These are phyloP conservation scores for Epistrophe eligans DNA, from an alignment of 2,888 invertebrate species.

Conservation along the genomic window DNA sequence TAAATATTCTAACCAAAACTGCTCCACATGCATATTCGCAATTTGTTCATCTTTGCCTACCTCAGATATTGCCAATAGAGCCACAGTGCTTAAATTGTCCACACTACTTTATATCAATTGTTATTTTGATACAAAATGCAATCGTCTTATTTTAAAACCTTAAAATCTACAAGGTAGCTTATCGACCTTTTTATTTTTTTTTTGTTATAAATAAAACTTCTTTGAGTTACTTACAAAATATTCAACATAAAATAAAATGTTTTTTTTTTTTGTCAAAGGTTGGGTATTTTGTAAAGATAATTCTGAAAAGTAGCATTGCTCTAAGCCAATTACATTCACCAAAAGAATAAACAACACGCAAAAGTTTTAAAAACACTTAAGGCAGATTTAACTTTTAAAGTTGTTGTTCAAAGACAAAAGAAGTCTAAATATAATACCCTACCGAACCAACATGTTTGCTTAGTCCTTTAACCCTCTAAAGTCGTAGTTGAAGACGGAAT, in stretches of 20 bases:
- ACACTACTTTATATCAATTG: too few species aligned
- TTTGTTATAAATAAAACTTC: too few species aligned
- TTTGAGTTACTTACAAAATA: neutral
- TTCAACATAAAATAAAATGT: neutral
- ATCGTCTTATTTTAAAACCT: too few species aligned
- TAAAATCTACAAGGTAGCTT: too few species aligned
- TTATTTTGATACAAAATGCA: too few species aligned
- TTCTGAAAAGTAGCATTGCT: neutral
- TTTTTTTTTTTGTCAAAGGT: neutral
- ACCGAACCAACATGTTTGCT: constrained; percentile 3
- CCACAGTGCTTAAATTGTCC: too few species aligned
- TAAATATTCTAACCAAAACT: too few species aligned
- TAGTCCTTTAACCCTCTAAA: constrained; percentile 31
- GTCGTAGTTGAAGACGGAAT: neutral
- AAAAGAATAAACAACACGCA: constrained; percentile 30
- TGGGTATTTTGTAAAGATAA: neutral
- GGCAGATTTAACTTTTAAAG: constrained; percentile 25
- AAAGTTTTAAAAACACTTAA: constrained; percentile 32
- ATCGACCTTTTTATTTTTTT: too few species aligned
- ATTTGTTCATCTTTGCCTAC: too few species aligned
- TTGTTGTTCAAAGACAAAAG: constrained; percentile 36
- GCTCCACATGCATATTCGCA: too few species aligned
- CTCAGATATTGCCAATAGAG: too few species aligned
- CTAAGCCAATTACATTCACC: neutral
- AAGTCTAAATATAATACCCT: neutral